phyloP scores from a whole-genome alignment of 2,888 invertebrate species.

The Oscheius sp. region DNA sequence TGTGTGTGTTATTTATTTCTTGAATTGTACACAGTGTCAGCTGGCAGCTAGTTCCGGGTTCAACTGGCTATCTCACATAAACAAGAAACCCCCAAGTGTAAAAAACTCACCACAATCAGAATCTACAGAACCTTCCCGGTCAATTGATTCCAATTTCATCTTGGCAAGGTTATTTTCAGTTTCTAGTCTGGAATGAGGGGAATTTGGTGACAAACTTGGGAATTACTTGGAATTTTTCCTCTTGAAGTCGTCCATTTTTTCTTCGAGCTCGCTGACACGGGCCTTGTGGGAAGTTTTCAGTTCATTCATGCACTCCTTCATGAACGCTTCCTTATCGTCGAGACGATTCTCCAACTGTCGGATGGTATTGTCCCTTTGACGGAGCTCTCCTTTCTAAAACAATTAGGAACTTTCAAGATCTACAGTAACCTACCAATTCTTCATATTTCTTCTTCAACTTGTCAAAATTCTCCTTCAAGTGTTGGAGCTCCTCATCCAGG shows the following conservation, averaged over 20 bases:
- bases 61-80: not conserved
- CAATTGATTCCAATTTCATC: conserved; percentile 55
- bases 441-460: conserved; percentile 59
- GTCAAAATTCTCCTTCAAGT: conserved; percentile 46
- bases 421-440: conserved; percentile 42
- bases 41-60: conserved; percentile 14
- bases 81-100: not conserved
- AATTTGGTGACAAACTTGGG: not conserved
- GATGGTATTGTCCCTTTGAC: conserved; percentile 60
- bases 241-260: conserved; percentile 55
- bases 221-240: conserved; percentile 48
- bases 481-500: conserved; percentile 48
- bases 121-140: conserved; percentile 66
- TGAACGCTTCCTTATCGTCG: conserved; percentile 67
- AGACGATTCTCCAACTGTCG: conserved; percentile 65
- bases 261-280: conserved; percentile 56
- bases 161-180: conserved; percentile 62
- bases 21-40: not conserved
- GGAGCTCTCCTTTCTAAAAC: conserved; percentile 64
- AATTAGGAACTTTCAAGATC: not conserved
- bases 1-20: not conserved
- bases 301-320: conserved; percentile 69
- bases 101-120: conserved; percentile 62
- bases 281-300: conserved; percentile 66
- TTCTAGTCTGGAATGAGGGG: conserved; percentile 49